Conservation (phyloP, 2,113 vertebrate species). For the Tragelaphus buxtoni region DNA sequence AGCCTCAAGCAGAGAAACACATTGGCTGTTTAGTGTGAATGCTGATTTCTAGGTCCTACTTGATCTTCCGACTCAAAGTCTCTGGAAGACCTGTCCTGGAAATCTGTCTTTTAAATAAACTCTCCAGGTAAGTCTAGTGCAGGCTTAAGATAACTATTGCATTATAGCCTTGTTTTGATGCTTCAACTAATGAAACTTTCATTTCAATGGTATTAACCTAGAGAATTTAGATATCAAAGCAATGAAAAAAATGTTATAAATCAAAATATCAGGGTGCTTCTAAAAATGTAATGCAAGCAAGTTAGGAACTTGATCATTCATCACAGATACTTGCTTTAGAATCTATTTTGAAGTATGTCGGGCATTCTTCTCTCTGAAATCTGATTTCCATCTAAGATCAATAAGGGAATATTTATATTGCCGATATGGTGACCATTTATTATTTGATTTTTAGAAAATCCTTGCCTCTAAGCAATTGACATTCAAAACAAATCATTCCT, state of each 20-base stretch:
- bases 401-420: conserved; percentile 49
- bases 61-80: background rate
- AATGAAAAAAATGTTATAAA: background rate
- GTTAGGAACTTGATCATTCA: conserved; percentile 26
- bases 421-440: conserved; percentile 32
- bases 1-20: background rate
- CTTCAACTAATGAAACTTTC: background rate
- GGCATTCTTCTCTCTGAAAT: conserved; percentile 31
- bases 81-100: background rate
- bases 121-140: background rate
- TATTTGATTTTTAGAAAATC: conserved; percentile 59
- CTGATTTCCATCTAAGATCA: conserved; percentile 59
- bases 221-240: conserved; percentile 40
- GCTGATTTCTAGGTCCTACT: background rate
- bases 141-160: background rate
- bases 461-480: conserved; percentile 45
- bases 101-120: conserved; percentile 37
- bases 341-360: background rate
- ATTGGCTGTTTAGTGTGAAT: background rate
- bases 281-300: conserved; percentile 50
- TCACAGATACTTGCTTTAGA: conserved; percentile 11
- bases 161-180: background rate
- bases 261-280: background rate
- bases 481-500: conserved; percentile 57
- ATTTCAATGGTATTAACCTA: conserved; percentile 33